These are phyloP conservation scores for Hyalella azteca DNA, from an alignment of 2,888 invertebrate species.

Conservation along the genomic window DNA sequence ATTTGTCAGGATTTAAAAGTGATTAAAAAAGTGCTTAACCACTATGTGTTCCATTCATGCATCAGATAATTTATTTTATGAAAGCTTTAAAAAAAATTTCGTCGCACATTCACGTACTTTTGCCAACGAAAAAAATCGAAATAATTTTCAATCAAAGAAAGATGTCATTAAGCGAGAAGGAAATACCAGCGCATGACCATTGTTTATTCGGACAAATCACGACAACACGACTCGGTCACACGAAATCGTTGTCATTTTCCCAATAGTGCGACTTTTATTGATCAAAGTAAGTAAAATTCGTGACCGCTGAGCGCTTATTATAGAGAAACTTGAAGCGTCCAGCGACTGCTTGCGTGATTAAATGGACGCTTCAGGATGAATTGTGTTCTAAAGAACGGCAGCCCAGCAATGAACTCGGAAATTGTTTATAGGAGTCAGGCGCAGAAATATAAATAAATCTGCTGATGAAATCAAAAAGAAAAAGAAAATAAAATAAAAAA, in stretches of 20 bases:
- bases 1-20: too few species aligned
- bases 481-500: not conserved
- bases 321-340: not conserved
- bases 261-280: not conserved
- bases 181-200: not conserved
- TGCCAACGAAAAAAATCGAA: not conserved
- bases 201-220: constrained; percentile 16
- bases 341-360: too few species aligned
- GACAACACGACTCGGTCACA: constrained; percentile 22
- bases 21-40: too few species aligned
- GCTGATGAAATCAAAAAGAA: not conserved
- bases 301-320: not conserved
- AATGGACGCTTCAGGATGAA: too few species aligned
- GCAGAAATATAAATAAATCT: not conserved
- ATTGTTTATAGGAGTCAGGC: too few species aligned
- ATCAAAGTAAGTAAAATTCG: constrained; percentile 24
- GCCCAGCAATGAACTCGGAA: too few species aligned
- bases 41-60: too few species aligned
- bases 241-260: constrained; percentile 1
- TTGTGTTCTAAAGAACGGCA: too few species aligned
- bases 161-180: not conserved
- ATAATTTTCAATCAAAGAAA: constrained; percentile 6
- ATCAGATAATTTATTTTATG: too few species aligned
- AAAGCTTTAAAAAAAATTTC: too few species aligned
- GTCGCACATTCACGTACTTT: too few species aligned